Evolutionary conservation across 2,113 vertebrate species (phyloP).

Genomic region (Helogale parvula): DNA sequence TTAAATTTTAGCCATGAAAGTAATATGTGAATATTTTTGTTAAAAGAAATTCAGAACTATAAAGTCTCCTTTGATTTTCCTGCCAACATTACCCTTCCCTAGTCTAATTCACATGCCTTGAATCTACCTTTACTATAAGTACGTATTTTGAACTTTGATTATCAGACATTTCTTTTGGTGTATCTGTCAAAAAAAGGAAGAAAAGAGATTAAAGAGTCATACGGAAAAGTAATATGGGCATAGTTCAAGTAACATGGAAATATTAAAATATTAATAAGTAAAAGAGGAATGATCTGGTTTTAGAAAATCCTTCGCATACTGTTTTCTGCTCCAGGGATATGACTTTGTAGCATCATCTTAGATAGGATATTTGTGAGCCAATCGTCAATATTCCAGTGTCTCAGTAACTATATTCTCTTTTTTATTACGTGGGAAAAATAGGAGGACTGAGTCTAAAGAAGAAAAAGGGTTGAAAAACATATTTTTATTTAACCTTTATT

Average conservation of each 20-base stretch:
- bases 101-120: background rate
- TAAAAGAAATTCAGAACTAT: background rate
- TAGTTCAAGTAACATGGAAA: background rate
- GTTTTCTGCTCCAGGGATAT: background rate
- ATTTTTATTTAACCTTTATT: background rate
- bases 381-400: background rate
- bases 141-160: background rate
- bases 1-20: background rate
- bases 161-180: background rate
- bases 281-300: background rate
- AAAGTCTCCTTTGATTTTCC: background rate
- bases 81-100: background rate
- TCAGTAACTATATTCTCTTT: background rate
- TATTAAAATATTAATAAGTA: constrained; percentile 1
- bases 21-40: background rate
- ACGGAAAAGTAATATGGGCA: background rate
- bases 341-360: background rate
- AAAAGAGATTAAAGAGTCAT: background rate
- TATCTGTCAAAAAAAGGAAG: background rate
- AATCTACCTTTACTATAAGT: background rate
- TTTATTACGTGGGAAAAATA: background rate
- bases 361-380: too few relatives aligned
- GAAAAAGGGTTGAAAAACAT: background rate
- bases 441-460: constrained; percentile 3
- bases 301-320: background rate